Evolutionary conservation across 2,797 vertebrate species (phyloP).

Genomic region (Malurus splendens): DNA sequence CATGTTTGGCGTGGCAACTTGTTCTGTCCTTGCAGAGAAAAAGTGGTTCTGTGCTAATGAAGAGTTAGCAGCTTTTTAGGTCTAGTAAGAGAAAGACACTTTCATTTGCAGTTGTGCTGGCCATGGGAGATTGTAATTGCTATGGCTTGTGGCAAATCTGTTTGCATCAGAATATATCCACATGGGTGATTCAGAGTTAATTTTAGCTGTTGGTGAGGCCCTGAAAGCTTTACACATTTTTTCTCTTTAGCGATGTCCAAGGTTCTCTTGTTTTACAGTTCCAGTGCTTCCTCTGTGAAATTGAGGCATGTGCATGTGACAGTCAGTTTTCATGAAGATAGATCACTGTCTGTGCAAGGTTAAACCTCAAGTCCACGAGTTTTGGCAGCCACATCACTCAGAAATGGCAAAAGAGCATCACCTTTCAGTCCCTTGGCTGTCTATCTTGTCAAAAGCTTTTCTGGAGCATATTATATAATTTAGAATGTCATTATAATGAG

Average conservation of each 20-base stretch:
- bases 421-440: slow-evolving; percentile 40
- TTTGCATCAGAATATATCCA: slow-evolving; percentile 11
- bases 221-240: slow-evolving; percentile 53
- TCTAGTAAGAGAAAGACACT: background rate
- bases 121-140: background rate
- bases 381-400: slow-evolving; percentile 68
- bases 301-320: slow-evolving; percentile 69
- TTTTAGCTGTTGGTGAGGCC: slow-evolving; percentile 43
- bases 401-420: slow-evolving; percentile 57
- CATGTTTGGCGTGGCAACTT: background rate
- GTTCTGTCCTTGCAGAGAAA: slow-evolving; percentile 29
- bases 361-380: slow-evolving; percentile 62
- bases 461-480: background rate
- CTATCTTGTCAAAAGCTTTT: slow-evolving; percentile 41
- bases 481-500: background rate
- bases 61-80: slow-evolving; percentile 18
- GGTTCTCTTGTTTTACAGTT: slow-evolving; percentile 53
- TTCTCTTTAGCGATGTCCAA: slow-evolving; percentile 67
- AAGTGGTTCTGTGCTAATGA: background rate
- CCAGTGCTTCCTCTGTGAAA: slow-evolving; percentile 67
- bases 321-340: slow-evolving; percentile 73
- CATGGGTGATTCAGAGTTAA: slow-evolving; percentile 54
- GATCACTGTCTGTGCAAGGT: slow-evolving; percentile 74
- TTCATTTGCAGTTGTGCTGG: background rate
- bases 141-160: background rate